These are phyloP conservation scores for Venustaconcha ellipsiformis DNA, from an alignment of 1,140 invertebrate species.

Conservation along the genomic window DNA sequence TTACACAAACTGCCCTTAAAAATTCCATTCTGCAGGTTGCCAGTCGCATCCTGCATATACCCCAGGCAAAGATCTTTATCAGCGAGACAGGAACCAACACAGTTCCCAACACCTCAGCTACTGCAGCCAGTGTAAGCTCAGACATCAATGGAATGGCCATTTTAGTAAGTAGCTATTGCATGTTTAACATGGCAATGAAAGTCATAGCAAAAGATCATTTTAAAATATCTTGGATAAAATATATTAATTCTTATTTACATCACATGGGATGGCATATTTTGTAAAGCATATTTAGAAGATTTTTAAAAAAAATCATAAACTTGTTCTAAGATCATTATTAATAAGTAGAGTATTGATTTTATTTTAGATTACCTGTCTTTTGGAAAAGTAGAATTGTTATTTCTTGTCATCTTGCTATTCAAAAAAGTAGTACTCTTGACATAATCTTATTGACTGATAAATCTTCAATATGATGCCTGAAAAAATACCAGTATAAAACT, in stretches of 20 bases:
- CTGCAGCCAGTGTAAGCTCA: slow-evolving; percentile 90
- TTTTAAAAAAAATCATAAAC: no score
- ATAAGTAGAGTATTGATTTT: no score
- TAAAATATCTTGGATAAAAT: not conserved
- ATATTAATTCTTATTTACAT: not conserved
- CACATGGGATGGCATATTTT: not conserved
- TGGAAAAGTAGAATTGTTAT: no score
- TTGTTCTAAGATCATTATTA: no score
- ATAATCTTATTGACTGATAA: no score
- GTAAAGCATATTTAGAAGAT: no score
- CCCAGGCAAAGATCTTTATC: slow-evolving; percentile 85
- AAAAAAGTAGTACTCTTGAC: no score
- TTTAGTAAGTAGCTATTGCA: slow-evolving; percentile 72
- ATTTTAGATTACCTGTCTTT: no score
- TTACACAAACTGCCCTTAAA: no score
- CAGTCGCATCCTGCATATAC: slow-evolving; percentile 77
- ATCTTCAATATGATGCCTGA: no score
- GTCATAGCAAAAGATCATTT: not conserved
- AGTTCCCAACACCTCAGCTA: slow-evolving; percentile 93
- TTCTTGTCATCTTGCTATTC: no score
- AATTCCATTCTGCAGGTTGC: slow-evolving; percentile 60
- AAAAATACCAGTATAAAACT: no score
- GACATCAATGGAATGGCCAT: slow-evolving; percentile 97
- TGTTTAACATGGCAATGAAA: not conserved
- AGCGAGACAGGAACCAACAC: slow-evolving; percentile 92